phyloP scores from a whole-genome alignment of 2,797 vertebrate species.

The Pseudotriccus pelzelni region DNA sequence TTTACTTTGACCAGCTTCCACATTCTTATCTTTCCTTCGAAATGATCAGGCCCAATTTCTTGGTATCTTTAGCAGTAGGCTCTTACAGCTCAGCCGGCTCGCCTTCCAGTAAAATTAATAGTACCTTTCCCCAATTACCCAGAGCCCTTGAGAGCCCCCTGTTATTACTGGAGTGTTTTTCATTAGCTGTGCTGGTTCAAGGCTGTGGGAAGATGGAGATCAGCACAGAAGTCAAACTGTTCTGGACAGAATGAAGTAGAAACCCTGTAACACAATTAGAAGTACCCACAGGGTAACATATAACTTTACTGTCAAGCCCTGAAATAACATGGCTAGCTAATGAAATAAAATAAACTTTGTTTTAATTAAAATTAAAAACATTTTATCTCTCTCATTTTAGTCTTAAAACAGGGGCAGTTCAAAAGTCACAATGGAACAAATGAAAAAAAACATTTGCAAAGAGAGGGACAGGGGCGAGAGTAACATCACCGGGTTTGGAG shows the following conservation, averaged over 20 bases:
- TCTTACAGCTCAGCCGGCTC: not conserved
- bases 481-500: not conserved
- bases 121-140: constrained; percentile 52
- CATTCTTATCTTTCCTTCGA: not conserved
- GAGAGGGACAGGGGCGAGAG: not conserved
- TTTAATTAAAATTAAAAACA: constrained; percentile 81
- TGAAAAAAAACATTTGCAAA: constrained; percentile 11
- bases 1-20: constrained; percentile 45
- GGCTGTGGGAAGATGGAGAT: constrained; percentile 19
- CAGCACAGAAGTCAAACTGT: constrained; percentile 50
- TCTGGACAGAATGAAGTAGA: constrained; percentile 54
- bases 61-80: constrained; percentile 33
- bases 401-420: constrained; percentile 65
- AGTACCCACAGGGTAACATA: constrained; percentile 73
- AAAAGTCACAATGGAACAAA: constrained; percentile 33
- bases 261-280: constrained; percentile 70
- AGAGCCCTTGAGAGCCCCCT: constrained; percentile 34
- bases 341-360: constrained; percentile 79
- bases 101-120: constrained; percentile 57
- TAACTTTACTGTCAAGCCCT: constrained; percentile 78
- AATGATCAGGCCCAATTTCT: not conserved
- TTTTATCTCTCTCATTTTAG: constrained; percentile 74
- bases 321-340: constrained; percentile 77
- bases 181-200: constrained; percentile 58
- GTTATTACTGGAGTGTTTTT: constrained; percentile 65